A percentile compares a stretch with the other conserved stretches of the same genome.
phyloP scores from a whole-genome alignment of 2,113 vertebrate species.

The Panthera uncia region DNA sequence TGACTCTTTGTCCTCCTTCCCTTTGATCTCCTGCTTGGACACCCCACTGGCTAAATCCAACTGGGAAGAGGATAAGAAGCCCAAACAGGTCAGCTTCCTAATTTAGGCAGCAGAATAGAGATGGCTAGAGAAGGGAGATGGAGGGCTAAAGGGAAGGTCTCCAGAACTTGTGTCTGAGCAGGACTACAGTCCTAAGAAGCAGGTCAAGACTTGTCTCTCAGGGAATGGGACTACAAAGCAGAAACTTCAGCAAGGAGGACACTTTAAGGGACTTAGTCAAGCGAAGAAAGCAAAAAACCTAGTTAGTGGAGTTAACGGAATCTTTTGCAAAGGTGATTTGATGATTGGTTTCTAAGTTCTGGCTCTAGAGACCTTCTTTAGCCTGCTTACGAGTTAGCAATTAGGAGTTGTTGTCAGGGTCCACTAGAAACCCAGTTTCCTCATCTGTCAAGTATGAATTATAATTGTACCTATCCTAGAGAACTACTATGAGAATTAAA shows the following conservation, averaged over 20 bases:
- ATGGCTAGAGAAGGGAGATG: background rate
- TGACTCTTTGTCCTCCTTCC: background rate
- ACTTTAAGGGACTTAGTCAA: background rate
- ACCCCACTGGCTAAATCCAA: background rate
- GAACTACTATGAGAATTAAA: no score
- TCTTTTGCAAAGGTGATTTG: background rate
- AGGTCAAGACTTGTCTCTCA: background rate
- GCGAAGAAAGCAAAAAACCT: background rate
- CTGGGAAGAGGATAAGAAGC: background rate
- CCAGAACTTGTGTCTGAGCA: background rate
- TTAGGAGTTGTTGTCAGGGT: background rate
- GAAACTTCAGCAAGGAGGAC: background rate
- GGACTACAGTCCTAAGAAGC: background rate
- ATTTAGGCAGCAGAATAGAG: background rate
- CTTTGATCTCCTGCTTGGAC: background rate
- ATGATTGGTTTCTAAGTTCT: background rate
- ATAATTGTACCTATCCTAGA: no score
- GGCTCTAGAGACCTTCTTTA: background rate
- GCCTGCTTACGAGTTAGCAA: background rate
- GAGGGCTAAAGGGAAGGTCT: background rate
- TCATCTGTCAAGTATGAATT: background rate
- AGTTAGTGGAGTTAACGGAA: background rate
- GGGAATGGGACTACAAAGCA: background rate
- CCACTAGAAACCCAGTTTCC: background rate
- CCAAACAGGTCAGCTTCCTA: background rate